phyloP scores from a whole-genome alignment of 2,797 vertebrate genomes.

The Fistularia tabacaria region DNA sequence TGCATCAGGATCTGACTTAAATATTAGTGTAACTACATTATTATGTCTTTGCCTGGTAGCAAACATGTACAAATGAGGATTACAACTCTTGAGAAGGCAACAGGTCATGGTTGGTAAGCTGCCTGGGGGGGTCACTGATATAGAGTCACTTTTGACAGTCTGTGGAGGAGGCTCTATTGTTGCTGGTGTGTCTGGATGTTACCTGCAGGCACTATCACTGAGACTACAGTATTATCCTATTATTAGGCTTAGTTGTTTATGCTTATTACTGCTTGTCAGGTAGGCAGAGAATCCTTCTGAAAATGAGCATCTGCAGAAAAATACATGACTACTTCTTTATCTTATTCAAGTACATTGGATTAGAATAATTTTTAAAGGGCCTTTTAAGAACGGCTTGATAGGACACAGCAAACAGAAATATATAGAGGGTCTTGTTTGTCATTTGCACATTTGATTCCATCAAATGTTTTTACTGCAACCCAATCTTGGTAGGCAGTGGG shows the following conservation, averaged over 20 bases:
- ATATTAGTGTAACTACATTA: constrained; percentile 78
- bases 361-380: constrained; percentile 64
- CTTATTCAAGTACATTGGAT: constrained; percentile 65
- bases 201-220: constrained; percentile 78
- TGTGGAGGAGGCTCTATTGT: constrained; percentile 81
- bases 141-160: constrained; percentile 79
- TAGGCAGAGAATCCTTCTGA: constrained; percentile 76
- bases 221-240: constrained; percentile 84
- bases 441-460: constrained; percentile 39
- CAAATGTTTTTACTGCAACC: constrained; percentile 27
- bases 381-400: constrained; percentile 58
- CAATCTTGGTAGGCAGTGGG: constrained; percentile 49
- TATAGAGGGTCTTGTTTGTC: constrained; percentile 53
- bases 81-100: constrained; percentile 77
- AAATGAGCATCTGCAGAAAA: constrained; percentile 70
- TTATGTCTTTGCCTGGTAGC: constrained; percentile 72
- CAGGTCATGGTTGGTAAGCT: constrained; percentile 81
- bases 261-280: constrained; percentile 82
- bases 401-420: constrained; percentile 60
- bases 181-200: constrained; percentile 75
- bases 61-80: constrained; percentile 72
- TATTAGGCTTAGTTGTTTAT: constrained; percentile 85
- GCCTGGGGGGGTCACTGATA: constrained; percentile 77
- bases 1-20: constrained; percentile 67
- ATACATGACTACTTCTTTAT: constrained; percentile 68